These are phyloP conservation scores for Thysanoteuthis rhombus DNA, from an alignment of 2,888 invertebrate genomes.

Conservation along the genomic window DNA sequence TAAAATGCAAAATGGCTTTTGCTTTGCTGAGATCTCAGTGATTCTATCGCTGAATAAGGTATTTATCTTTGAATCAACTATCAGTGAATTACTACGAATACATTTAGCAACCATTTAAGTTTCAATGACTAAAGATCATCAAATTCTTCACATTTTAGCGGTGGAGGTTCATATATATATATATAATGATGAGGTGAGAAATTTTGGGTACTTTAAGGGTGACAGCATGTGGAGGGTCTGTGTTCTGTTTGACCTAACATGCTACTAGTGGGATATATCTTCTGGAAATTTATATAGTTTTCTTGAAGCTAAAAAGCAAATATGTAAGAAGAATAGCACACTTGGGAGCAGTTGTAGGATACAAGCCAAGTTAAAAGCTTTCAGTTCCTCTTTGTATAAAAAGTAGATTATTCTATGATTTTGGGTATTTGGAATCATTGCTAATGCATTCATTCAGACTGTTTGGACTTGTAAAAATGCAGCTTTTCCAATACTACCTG, in stretches of 20 bases:
- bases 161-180: background rate
- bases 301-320: background rate
- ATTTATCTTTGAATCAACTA: no score
- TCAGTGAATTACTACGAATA: no score
- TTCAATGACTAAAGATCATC: no score
- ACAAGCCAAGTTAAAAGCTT: constrained; percentile 12
- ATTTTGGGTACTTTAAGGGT: background rate
- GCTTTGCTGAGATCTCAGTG: no score
- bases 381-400: background rate
- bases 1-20: no score
- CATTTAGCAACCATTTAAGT: no score
- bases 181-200: no score
- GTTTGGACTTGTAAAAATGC: constrained; percentile 12
- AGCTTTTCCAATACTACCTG: background rate
- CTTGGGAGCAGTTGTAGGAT: background rate
- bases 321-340: background rate
- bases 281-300: background rate
- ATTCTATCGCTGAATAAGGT: no score
- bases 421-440: background rate
- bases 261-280: background rate
- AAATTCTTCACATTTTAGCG: no score
- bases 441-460: background rate
- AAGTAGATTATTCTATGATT: background rate
- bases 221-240: background rate
- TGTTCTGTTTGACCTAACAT: background rate